These are phyloP conservation scores for Tetraodon nigroviridis DNA, from an alignment of 2,113 vertebrate genomes.

Conservation along the genomic window DNA sequence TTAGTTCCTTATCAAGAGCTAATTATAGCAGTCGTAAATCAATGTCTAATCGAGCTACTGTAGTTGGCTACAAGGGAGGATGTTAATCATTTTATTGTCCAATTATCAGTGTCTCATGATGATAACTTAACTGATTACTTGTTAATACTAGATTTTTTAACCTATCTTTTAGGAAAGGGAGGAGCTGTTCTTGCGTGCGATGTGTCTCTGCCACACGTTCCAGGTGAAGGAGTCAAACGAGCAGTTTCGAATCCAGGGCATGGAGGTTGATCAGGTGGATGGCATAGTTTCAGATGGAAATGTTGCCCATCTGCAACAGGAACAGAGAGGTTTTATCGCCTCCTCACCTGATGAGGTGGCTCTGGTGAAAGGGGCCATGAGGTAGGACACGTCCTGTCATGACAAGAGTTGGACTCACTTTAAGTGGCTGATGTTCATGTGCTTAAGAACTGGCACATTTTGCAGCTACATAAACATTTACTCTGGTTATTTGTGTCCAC, in stretches of 20 bases:
- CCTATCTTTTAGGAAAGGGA: conserved; percentile 78
- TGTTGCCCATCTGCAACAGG: neutral
- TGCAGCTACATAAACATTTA: neutral
- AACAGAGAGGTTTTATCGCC: conserved; percentile 79
- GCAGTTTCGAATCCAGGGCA: conserved; percentile 34
- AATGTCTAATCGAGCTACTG: conserved; percentile 40
- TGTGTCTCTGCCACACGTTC: conserved; percentile 95
- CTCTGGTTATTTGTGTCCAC: conserved; percentile 62
- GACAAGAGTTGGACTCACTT: neutral
- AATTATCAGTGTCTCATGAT: neutral
- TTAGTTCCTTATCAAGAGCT: conserved; percentile 19
- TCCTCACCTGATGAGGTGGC: conserved; percentile 96
- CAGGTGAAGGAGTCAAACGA: conserved; percentile 81
- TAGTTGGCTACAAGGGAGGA: conserved; percentile 8
- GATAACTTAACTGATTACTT: neutral
- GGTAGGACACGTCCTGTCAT: conserved; percentile 69
- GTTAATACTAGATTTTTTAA: neutral
- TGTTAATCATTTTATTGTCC: conserved; percentile 1
- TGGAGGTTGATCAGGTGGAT: conserved; percentile 48
- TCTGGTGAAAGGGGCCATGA: conserved; percentile 91
- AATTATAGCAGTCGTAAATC: conserved; percentile 9
- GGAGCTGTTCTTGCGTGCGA: conserved; percentile 90
- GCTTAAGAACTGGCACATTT: neutral
- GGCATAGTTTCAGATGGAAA: conserved; percentile 40
- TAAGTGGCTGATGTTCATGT: neutral